phyloP scores from a whole-genome alignment of 2,888 invertebrate genomes.

The Blastobasis lacticolella region DNA sequence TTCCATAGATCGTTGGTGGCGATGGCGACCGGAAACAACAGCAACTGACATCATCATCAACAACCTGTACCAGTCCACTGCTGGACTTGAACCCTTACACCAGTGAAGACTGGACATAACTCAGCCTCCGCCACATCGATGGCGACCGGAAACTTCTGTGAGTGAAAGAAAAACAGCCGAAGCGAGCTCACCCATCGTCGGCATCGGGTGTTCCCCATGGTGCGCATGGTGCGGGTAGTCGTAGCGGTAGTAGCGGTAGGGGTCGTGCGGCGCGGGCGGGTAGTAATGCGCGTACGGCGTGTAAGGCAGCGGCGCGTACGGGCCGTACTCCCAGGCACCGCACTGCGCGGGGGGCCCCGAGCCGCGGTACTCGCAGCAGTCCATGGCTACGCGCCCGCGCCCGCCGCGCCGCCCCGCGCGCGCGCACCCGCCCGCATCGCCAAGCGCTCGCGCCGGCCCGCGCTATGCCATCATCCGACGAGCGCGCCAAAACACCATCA shows the following conservation, averaged over 20 bases:
- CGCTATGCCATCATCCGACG: not conserved
- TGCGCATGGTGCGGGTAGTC: slow-evolving; percentile 60
- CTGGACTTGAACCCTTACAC: too few species aligned
- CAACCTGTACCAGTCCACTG: too few species aligned
- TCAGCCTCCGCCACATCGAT: too few species aligned
- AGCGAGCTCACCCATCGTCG: slow-evolving; percentile 25
- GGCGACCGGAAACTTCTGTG: not conserved
- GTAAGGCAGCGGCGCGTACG: slow-evolving; percentile 43
- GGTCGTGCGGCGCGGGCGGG: slow-evolving; percentile 40
- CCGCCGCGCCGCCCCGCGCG: slow-evolving; percentile 38
- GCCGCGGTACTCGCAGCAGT: slow-evolving; percentile 69
- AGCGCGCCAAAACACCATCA: slow-evolving; percentile 4
- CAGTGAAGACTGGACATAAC: too few species aligned
- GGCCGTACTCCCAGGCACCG: slow-evolving; percentile 52
- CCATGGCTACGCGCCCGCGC: slow-evolving; percentile 57
- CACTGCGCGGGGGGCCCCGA: slow-evolving; percentile 43
- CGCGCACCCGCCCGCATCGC: slow-evolving; percentile 42
- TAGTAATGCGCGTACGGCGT: slow-evolving; percentile 25
- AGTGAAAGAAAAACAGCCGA: not conserved
- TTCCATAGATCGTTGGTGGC: too few species aligned
- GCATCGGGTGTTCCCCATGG: slow-evolving; percentile 58
- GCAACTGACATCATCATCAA: too few species aligned
- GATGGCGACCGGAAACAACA: too few species aligned
- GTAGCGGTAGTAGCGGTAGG: slow-evolving; percentile 66
- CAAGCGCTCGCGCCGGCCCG: slow-evolving; percentile 22